Conservation (phyloP, 2,888 invertebrate species). For the Rhorus exstirpatorius region DNA sequence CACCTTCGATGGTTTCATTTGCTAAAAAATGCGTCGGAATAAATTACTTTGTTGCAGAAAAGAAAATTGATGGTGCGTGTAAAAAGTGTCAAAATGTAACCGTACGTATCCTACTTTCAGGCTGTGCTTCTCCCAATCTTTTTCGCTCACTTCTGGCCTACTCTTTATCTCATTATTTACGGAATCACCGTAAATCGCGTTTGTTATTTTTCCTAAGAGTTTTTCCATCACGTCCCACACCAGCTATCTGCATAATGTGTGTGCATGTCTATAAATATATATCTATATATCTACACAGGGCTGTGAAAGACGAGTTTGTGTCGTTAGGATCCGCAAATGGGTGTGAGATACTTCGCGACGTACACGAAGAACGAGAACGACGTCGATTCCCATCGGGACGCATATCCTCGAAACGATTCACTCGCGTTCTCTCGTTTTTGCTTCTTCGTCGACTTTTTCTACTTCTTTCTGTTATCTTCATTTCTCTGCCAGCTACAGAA, state of each 20-base stretch:
- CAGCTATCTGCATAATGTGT: not conserved
- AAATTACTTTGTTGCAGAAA: too few relatives aligned
- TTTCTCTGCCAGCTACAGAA: constrained; percentile 65
- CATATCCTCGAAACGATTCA: constrained; percentile 55
- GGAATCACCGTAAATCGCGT: constrained; percentile 36
- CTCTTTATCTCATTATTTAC: not conserved
- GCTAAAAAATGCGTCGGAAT: too few relatives aligned
- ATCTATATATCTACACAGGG: not conserved
- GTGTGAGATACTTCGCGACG: constrained; percentile 24
- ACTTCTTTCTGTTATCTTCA: constrained; percentile 46
- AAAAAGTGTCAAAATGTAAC: too few relatives aligned
- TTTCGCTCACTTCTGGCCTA: not conserved
- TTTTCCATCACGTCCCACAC: constrained; percentile 5
- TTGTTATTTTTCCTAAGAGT: constrained; percentile 23
- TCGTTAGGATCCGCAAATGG: constrained; percentile 44
- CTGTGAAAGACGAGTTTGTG: constrained; percentile 38
- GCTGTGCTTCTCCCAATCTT: constrained; percentile 6
- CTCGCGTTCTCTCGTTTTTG: constrained; percentile 34
- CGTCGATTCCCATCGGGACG: constrained; percentile 60
- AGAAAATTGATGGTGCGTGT: too few relatives aligned
- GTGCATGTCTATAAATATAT: not conserved
- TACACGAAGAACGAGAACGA: constrained; percentile 56
- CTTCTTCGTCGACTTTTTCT: constrained; percentile 14
- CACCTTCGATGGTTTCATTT: too few relatives aligned
- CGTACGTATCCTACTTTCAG: too few relatives aligned